Evolutionary conservation across 64 coral and sea anemone genomes (phyloP).

Genomic region (Astreopora myriophthalma): DNA sequence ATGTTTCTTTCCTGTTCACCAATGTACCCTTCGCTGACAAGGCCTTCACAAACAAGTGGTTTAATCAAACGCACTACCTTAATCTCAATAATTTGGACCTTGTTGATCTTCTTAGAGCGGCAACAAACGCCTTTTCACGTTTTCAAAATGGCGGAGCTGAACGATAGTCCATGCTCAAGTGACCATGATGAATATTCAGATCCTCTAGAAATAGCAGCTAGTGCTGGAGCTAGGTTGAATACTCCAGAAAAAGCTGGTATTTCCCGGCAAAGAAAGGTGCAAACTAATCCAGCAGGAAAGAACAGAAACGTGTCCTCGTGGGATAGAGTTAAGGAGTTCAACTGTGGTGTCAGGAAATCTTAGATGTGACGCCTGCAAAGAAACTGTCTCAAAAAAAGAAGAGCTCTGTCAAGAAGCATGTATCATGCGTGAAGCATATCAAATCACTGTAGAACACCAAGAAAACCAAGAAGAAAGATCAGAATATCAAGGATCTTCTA

Average conservation of each 20-base stretch:
- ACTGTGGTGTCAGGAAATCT: constrained; percentile 42
- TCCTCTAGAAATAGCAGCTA: constrained; percentile 70
- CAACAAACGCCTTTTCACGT: too few species aligned
- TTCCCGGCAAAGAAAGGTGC: constrained; percentile 7
- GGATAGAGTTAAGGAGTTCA: constrained; percentile 34
- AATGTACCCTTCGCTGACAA: too few species aligned
- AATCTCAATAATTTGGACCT: too few species aligned
- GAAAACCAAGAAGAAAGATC: constrained; percentile 36
- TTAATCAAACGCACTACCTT: too few species aligned
- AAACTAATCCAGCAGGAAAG: not conserved
- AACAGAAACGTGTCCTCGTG: constrained; percentile 57
- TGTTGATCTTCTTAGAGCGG: too few species aligned
- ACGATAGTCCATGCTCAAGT: constrained; percentile 78
- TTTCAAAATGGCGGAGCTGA: too few species aligned
- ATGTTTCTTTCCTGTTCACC: too few species aligned
- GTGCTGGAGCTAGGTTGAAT: constrained; percentile 57
- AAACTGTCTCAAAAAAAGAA: constrained; percentile 53
- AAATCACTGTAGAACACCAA: constrained; percentile 11
- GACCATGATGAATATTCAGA: constrained; percentile 34
- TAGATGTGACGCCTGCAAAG: constrained; percentile 41
- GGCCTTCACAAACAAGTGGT: too few species aligned
- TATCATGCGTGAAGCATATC: constrained; percentile 32
- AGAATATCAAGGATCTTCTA: constrained; percentile 19
- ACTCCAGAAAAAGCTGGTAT: constrained; percentile 52
- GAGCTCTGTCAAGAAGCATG: constrained; percentile 64